A percentile compares a stretch with the other conserved stretches of the same genome.
Conservation (phyloP, 2,113 vertebrate genomes). For the Heterochromis multidens region DNA sequence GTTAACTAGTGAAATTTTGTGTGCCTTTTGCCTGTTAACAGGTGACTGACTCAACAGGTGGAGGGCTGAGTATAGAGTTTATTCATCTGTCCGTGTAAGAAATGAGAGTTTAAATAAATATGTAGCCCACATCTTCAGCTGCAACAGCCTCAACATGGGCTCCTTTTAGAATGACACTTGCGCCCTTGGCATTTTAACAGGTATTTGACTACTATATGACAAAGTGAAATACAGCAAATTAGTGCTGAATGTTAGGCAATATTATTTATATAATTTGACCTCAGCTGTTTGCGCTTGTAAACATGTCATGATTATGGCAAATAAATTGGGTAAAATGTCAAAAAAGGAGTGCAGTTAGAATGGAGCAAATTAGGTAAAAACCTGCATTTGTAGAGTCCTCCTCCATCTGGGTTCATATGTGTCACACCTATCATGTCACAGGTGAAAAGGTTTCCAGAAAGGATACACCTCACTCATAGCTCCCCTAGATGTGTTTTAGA, state of each 20-base stretch:
- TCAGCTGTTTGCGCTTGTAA: background rate
- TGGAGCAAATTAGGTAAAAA: background rate
- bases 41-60: background rate
- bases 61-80: fast-evolving
- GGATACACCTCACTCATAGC: background rate
- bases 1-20: background rate
- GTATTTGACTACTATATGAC: background rate
- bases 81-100: background rate
- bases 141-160: background rate
- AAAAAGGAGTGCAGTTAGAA: background rate
- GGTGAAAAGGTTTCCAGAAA: background rate
- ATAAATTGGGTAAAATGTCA: background rate
- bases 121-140: background rate
- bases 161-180: background rate
- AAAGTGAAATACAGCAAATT: background rate
- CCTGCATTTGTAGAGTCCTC: background rate
- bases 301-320: background rate
- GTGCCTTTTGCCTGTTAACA: background rate
- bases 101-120: background rate
- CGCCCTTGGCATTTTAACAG: background rate
- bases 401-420: background rate
- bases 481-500: background rate
- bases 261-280: background rate
- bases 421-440: background rate
- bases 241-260: background rate